Evolutionary conservation across 2,113 vertebrate genomes (phyloP).

Genomic region (rat (Rattus norvegicus)): DNA sequence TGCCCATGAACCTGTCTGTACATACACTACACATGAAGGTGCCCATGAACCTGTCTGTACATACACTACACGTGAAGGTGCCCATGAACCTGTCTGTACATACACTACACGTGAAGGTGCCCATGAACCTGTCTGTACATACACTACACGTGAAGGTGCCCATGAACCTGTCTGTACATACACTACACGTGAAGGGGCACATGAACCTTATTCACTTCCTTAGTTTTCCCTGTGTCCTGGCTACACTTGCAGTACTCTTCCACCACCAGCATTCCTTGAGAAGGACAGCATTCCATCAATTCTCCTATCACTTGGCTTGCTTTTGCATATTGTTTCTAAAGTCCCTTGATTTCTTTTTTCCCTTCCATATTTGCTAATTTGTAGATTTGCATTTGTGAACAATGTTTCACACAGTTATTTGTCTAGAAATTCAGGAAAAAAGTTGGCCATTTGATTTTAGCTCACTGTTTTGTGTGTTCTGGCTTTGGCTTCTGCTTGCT

Average conservation of each 20-base stretch:
- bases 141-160: background rate
- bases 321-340: background rate
- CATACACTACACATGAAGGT: background rate
- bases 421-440: background rate
- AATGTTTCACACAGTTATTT: background rate
- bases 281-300: background rate
- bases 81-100: background rate
- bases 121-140: background rate
- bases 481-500: background rate
- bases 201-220: background rate
- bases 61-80: background rate
- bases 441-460: background rate
- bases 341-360: background rate
- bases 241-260: background rate
- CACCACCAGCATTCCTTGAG: background rate
- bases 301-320: background rate
- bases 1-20: background rate
- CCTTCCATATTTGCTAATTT: background rate
- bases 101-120: too few species aligned
- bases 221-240: background rate
- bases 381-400: background rate
- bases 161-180: background rate
- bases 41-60: background rate
- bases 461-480: background rate
- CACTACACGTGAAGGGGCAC: background rate